phyloP scores from a whole-genome alignment of 2,113 vertebrate species.

The Cryptoleucopteryx plumbea region DNA sequence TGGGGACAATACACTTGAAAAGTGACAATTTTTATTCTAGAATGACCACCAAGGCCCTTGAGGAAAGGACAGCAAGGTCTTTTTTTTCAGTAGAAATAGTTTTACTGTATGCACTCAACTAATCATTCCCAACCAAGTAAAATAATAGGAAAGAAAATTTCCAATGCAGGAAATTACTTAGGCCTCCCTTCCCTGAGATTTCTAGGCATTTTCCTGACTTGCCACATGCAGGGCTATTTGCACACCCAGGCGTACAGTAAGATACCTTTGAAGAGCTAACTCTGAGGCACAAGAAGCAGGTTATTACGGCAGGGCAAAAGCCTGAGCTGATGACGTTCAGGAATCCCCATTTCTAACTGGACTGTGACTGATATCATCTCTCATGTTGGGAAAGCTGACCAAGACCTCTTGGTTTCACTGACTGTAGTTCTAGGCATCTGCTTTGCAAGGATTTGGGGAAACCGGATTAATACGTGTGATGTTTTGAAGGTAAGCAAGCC shows the following conservation, averaged over 20 bases:
- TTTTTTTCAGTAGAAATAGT: neutral
- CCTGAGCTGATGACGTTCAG: neutral
- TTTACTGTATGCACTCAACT: neutral
- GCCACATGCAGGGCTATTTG: neutral
- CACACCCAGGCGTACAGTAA: neutral
- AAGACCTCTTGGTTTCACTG: neutral
- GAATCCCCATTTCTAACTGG: neutral
- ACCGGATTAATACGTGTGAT: neutral
- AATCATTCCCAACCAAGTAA: neutral
- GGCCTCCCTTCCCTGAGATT: neutral
- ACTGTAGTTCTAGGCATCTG: neutral
- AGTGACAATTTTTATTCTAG: neutral
- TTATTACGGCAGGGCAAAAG: neutral
- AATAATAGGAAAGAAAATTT: neutral
- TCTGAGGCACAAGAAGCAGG: neutral
- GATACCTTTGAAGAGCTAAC: neutral
- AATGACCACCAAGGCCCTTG: neutral
- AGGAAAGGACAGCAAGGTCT: neutral
- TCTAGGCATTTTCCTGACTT: neutral
- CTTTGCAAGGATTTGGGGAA: neutral
- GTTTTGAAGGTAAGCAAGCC: neutral
- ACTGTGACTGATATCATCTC: neutral
- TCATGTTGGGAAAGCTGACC: neutral
- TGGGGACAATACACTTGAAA: neutral
- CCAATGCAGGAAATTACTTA: neutral